phyloP scores from a whole-genome alignment of 2,113 vertebrate genomes.

The Cervus canadensis region DNA sequence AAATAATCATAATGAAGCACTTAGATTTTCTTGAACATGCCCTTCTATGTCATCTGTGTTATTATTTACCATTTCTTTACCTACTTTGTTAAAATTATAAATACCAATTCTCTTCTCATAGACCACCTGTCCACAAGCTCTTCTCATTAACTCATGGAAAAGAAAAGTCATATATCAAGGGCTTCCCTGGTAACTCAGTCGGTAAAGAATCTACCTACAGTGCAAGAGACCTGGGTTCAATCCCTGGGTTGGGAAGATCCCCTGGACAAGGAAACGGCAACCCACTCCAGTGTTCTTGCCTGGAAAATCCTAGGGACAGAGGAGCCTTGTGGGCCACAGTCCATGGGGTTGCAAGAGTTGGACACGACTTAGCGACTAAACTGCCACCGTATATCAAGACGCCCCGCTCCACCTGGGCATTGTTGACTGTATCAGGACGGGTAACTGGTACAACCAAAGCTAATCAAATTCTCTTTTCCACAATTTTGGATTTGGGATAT shows the following conservation, averaged over 20 bases:
- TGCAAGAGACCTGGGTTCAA: fast-evolving
- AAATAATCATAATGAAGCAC: neutral
- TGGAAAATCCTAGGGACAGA: neutral
- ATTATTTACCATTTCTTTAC: neutral
- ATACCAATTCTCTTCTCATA: neutral
- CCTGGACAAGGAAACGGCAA: neutral
- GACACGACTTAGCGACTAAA: neutral
- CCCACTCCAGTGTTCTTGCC: neutral
- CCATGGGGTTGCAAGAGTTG: neutral
- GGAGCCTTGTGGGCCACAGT: neutral
- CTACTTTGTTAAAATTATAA: neutral
- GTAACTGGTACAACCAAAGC: no score
- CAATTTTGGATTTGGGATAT: neutral
- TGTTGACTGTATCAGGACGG: neutral
- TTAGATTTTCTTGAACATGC: neutral
- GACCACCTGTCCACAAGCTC: neutral
- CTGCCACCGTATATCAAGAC: neutral
- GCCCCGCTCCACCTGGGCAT: neutral
- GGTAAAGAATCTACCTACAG: neutral
- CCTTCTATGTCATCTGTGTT: neutral
- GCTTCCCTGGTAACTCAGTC: neutral
- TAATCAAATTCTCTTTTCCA: neutral
- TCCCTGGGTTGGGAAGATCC: neutral
- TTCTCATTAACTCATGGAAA: neutral
- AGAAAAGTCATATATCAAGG: neutral